Evolutionary conservation across 2,888 invertebrate species (phyloP).

Genomic region (Rhodophaea formosa): DNA sequence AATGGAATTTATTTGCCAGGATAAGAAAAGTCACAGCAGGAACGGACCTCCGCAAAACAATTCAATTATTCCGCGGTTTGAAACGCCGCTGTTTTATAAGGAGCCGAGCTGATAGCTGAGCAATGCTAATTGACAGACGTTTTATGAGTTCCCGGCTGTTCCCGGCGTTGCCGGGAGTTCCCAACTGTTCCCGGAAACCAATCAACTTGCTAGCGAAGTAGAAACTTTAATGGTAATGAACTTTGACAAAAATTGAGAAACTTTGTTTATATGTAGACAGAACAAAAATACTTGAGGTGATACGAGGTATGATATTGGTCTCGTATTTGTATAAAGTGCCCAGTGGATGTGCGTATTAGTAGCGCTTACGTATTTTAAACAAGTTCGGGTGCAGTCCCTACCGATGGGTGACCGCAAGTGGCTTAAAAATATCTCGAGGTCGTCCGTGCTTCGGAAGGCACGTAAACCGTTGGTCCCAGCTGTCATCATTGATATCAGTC

Average conservation of each 20-base stretch:
- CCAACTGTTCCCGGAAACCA: not conserved
- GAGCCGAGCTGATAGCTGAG: conserved; percentile 9
- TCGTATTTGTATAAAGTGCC: too few relatives aligned
- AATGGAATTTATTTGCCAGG: too few relatives aligned
- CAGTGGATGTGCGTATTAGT: too few relatives aligned
- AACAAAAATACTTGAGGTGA: too few relatives aligned
- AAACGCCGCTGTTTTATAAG: conserved; percentile 13
- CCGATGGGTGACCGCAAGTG: too few relatives aligned
- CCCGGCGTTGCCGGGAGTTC: not conserved
- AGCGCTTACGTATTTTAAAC: too few relatives aligned
- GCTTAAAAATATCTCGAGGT: not conserved
- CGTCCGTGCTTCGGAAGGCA: not conserved
- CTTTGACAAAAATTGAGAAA: too few relatives aligned
- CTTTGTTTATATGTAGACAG: too few relatives aligned
- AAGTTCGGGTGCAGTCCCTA: too few relatives aligned
- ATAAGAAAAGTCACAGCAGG: not conserved
- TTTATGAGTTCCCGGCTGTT: not conserved
- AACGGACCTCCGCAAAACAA: conserved; percentile 7
- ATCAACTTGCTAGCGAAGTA: not conserved
- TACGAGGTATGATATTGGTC: too few relatives aligned
- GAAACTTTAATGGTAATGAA: not conserved
- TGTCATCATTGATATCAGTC: not conserved
- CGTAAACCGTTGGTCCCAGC: not conserved
- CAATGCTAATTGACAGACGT: conserved; percentile 9
- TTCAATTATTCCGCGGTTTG: conserved; percentile 13